These are phyloP conservation scores for Lycocorax pyrrhopterus DNA, from an alignment of 2,113 vertebrate genomes.

Conservation along the genomic window DNA sequence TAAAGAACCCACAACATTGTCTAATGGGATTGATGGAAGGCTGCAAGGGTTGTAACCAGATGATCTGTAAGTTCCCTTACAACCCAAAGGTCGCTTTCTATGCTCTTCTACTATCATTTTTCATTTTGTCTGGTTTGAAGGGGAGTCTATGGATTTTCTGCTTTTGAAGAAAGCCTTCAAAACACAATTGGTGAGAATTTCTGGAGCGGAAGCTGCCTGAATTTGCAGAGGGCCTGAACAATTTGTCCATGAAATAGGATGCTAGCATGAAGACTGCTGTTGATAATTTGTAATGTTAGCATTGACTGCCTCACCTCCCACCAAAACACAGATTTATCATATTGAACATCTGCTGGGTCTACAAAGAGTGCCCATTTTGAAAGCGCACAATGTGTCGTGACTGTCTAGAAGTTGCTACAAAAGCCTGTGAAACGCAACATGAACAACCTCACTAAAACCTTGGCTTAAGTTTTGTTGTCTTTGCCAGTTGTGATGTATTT, in stretches of 20 bases:
- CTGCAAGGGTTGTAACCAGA: background rate
- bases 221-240: background rate
- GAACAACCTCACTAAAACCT: background rate
- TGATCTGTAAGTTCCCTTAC: background rate
- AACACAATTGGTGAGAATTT: background rate
- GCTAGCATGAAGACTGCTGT: background rate
- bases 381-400: background rate
- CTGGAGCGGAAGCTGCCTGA: background rate
- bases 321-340: background rate
- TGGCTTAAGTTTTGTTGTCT: background rate
- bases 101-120: background rate
- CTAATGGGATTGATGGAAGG: background rate
- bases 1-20: background rate
- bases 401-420: background rate
- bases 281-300: background rate
- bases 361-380: background rate
- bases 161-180: background rate
- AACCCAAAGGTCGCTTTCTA: accelerated
- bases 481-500: background rate
- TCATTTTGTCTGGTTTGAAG: background rate
- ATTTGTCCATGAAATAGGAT: background rate
- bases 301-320: background rate
- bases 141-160: background rate
- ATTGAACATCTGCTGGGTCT: background rate
- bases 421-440: background rate